A percentile compares a stretch with the other conserved stretches of the same genome.
These are phyloP conservation scores for Grammomys dolichurus DNA, from an alignment of 2,113 vertebrate genomes.

Conservation along the genomic window DNA sequence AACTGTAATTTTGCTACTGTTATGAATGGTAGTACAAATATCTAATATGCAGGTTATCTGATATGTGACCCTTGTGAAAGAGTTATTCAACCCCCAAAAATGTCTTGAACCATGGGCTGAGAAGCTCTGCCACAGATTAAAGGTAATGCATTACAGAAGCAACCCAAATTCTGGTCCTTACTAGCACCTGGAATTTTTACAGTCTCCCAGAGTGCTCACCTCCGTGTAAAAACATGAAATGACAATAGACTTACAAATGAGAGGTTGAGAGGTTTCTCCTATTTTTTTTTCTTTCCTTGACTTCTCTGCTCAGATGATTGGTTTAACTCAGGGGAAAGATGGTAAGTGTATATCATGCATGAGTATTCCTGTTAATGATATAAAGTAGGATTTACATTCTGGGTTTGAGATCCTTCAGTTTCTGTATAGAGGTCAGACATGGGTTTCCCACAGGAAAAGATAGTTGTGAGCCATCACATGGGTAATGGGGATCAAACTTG, in stretches of 20 bases:
- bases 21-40: no score
- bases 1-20: no score
- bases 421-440: background rate
- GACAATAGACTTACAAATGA: background rate
- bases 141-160: background rate
- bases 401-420: background rate
- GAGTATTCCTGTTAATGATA: background rate
- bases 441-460: background rate
- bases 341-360: no score
- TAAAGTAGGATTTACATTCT: background rate
- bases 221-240: background rate
- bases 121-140: no score
- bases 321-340: background rate
- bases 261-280: background rate
- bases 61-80: no score
- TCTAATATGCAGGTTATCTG: no score
- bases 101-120: no score
- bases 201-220: background rate
- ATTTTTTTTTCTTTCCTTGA: background rate
- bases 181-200: background rate
- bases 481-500: background rate
- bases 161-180: background rate
- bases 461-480: background rate
- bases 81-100: no score
- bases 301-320: background rate